Evolutionary conservation across 2,888 invertebrate species (phyloP), one percentile per base, ranked within the genome.

Genomic region (Cinara cedri): DNA sequence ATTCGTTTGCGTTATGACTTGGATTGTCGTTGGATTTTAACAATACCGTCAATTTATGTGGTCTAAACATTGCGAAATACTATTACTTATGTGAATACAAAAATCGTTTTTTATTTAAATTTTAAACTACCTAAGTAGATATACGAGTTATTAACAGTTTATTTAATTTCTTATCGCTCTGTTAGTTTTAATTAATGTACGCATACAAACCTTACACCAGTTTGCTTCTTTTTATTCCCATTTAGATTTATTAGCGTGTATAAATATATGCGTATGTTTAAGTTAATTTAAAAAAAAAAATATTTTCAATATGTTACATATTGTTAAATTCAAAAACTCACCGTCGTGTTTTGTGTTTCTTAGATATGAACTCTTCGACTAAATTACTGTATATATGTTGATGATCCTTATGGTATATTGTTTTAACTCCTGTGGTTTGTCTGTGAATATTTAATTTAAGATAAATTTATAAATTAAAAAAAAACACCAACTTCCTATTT

Each of bases 331-430:
- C 16, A 42, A 72, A 16, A 44, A 57, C 70, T 70, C 62, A 78
- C 78, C 0, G 1, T 13, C 1, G 49, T 42, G 60, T 70, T n/a
- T 60, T 34, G 49, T 42, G 34, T 70, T 70, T 78, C 21, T 49
- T 78, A n/a, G 68, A 70, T 14, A 42, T 0, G 13, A 78, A 70
- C 16, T 68, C 60, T n/a, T 49, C 42, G 1, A 78, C 16, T 51
- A 70, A 51, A n/a, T 16, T 78, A 16, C 11, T 46, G 24, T 49
- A 78, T 49, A 78, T 13, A 60, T 78, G 57, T 4, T 51, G 19
- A 14, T 26, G 70, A 11, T 24, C 24, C 51, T 70, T 21, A 4
- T 78, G 78, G 16, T 78, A 60, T 60, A 78, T 62, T 51, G 78
- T 49, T 78, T 78, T 34, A 9, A 70, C 78, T 49, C 4, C 57